A percentile compares a stretch with the other conserved stretches of the same genome.
Evolutionary conservation across 2,888 invertebrate genomes (phyloP).

Genomic region (Tridacna gigas): DNA sequence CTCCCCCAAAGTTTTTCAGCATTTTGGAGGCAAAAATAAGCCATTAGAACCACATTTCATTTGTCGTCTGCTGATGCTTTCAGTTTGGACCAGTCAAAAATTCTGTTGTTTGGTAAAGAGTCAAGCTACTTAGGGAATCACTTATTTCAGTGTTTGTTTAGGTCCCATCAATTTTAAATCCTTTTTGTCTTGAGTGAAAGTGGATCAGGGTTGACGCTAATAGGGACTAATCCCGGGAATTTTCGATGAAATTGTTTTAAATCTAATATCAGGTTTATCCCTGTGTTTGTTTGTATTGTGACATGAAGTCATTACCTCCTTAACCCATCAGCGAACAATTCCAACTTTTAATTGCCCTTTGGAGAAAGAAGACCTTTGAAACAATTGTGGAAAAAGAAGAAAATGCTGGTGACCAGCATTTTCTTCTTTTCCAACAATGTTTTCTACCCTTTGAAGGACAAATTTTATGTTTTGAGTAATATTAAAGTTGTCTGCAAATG

Average conservation of each 20-base stretch:
- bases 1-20: too few relatives aligned
- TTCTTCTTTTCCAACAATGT: background rate
- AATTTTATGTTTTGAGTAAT: too few relatives aligned
- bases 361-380: background rate
- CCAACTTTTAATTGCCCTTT: background rate
- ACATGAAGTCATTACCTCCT: conserved; percentile 55
- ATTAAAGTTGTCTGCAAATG: too few relatives aligned
- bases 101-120: too few relatives aligned
- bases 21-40: too few relatives aligned
- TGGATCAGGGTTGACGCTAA: conserved; percentile 63
- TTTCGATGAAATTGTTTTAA: conserved; percentile 65
- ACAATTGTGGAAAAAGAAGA: background rate
- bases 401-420: background rate
- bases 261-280: conserved; percentile 63
- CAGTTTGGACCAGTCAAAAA: too few relatives aligned
- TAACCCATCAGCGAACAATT: background rate
- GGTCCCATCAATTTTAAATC: conserved; percentile 61
- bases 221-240: conserved; percentile 57
- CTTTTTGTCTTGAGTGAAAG: conserved; percentile 64
- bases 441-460: too few relatives aligned
- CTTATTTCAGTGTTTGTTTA: conserved; percentile 56
- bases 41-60: too few relatives aligned
- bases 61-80: too few relatives aligned
- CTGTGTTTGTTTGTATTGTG: conserved; percentile 65
- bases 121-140: conserved; percentile 57